A percentile compares a stretch with the other conserved stretches of the same genome.
phyloP scores from a whole-genome alignment of 1,140 invertebrate genomes.

The Pseudoatta argentina region DNA sequence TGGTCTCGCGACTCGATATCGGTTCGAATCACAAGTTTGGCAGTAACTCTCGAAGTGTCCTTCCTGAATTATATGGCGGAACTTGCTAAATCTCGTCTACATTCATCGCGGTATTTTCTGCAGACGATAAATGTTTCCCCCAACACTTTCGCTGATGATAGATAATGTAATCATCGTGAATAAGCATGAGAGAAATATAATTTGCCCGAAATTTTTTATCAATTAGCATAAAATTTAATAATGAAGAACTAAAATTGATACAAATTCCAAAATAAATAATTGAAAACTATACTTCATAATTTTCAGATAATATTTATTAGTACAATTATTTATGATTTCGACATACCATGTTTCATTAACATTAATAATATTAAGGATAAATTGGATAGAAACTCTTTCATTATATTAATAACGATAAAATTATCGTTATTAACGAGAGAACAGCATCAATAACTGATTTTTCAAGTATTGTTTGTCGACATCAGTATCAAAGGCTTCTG shows the following conservation, averaged over 20 bases:
- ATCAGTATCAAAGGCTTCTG: slow-evolving; percentile 5
- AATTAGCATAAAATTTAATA: not conserved
- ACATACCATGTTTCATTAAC: not conserved
- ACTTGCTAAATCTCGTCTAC: slow-evolving; percentile 33
- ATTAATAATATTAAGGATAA: slow-evolving; percentile 10
- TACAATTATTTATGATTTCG: slow-evolving; percentile 13
- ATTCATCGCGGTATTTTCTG: slow-evolving; percentile 52
- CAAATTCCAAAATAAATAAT: not conserved
- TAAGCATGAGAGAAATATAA: not conserved
- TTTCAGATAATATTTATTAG: slow-evolving; percentile 12
- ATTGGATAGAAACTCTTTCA: slow-evolving; percentile 3
- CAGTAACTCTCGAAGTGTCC: slow-evolving; percentile 35
- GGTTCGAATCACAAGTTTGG: slow-evolving; percentile 34
- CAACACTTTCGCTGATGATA: not conserved
- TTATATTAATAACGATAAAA: not conserved
- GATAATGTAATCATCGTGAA: not conserved
- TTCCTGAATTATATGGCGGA: slow-evolving; percentile 38
- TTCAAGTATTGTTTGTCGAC: not conserved
- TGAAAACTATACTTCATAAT: not conserved
- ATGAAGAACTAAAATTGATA: not conserved
- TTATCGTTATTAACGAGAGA: not conserved
- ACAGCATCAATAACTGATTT: not conserved
- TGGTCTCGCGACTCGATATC: slow-evolving; percentile 48
- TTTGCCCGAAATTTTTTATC: not conserved
- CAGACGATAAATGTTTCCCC: slow-evolving; percentile 33